Conservation (phyloP, 2,113 vertebrate genomes). For the Amphiprion ocellaris region DNA sequence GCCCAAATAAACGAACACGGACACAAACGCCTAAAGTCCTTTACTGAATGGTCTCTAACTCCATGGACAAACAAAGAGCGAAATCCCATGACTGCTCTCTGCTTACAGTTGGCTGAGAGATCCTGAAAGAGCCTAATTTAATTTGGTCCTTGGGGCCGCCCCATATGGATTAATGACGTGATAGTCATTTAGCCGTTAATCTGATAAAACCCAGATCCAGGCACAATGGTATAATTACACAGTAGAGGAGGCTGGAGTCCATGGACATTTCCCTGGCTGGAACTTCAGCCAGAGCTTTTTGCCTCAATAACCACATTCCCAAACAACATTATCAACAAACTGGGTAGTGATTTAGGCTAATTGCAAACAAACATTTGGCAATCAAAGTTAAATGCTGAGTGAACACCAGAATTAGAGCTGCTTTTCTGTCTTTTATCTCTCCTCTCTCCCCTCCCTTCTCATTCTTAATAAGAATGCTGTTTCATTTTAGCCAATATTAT, state of each 20-base stretch:
- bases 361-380: conserved; percentile 34
- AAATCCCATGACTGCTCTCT: conserved; percentile 64
- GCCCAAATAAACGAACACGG: conserved; percentile 36
- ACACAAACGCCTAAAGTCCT: conserved; percentile 25
- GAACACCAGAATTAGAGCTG: conserved; percentile 28
- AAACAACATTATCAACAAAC: conserved; percentile 32
- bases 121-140: conserved; percentile 69
- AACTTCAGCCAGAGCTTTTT: conserved; percentile 30
- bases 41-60: conserved; percentile 47
- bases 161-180: conserved; percentile 74
- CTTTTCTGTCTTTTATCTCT: conserved; percentile 16
- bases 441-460: conserved; percentile 11
- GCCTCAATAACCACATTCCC: conserved; percentile 29
- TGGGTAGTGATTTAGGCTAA: conserved; percentile 36
- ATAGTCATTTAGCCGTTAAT: conserved; percentile 78
- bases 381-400: conserved; percentile 52
- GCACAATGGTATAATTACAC: conserved; percentile 71
- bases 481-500: conserved; percentile 27
- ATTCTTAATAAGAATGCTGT: conserved; percentile 27
- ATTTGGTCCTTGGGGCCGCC: conserved; percentile 70
- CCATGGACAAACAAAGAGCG: conserved; percentile 48
- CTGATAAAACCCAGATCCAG: conserved; percentile 71
- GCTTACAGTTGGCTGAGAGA: conserved; percentile 61
- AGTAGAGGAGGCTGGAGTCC: conserved; percentile 39
- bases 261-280: conserved; percentile 40